These are phyloP conservation scores for Panagrolaimus sp. DNA, from an alignment of 1,140 invertebrate species.

Conservation along the genomic window DNA sequence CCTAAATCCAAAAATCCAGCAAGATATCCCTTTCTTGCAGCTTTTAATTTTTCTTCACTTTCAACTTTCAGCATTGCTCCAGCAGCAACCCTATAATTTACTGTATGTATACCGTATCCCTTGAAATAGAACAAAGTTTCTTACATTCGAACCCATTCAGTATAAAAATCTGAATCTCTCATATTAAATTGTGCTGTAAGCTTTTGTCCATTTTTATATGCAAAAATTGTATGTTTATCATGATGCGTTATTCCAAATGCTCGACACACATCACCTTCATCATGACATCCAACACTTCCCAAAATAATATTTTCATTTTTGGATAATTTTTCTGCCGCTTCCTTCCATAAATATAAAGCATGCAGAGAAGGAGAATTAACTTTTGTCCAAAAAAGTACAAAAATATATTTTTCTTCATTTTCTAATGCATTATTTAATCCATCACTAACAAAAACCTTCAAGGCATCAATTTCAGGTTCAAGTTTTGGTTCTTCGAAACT, in stretches of 20 bases:
- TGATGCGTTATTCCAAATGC: conserved; percentile 39
- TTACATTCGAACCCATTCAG: conserved; percentile 18
- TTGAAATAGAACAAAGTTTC: not conserved
- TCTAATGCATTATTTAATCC: conserved; percentile 29
- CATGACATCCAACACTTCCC: conserved; percentile 37
- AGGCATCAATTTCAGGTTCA: conserved; percentile 16
- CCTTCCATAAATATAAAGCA: conserved; percentile 33
- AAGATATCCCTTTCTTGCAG: conserved; percentile 15
- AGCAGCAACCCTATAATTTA: conserved; percentile 24
- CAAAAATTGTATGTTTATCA: conserved; percentile 35
- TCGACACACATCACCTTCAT: conserved; percentile 35
- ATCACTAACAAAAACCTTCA: conserved; percentile 18
- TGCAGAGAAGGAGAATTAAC: conserved; percentile 35
- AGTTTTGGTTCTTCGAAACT: conserved; percentile 9
- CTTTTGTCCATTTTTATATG: conserved; percentile 30
- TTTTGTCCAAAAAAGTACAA: conserved; percentile 39
- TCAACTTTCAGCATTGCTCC: conserved; percentile 20
- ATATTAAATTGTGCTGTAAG: conserved; percentile 36
- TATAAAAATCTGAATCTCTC: conserved; percentile 42
- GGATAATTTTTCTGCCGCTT: conserved; percentile 12
- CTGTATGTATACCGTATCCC: not conserved
- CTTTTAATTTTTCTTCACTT: conserved; percentile 22
- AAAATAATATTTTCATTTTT: conserved; percentile 23
- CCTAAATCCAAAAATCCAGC: conserved; percentile 3
- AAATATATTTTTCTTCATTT: conserved; percentile 24